These are phyloP conservation scores for Hemistola chrysoprasaria DNA, from an alignment of 2,888 invertebrate species.

Conservation along the genomic window DNA sequence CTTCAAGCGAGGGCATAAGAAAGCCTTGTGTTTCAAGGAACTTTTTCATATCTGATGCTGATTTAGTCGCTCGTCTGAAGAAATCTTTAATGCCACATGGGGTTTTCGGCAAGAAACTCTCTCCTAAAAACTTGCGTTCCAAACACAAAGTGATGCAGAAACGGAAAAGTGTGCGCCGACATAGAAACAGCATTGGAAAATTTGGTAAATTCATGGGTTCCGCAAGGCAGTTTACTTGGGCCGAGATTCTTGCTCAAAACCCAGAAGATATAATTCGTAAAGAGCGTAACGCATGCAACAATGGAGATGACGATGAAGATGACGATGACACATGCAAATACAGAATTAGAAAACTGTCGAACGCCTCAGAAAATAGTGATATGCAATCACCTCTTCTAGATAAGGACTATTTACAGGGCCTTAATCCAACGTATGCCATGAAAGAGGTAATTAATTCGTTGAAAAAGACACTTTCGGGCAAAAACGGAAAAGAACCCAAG, in stretches of 20 bases:
- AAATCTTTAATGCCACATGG: constrained; percentile 77
- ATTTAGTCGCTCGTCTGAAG: constrained; percentile 68
- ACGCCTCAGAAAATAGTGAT: constrained; percentile 60
- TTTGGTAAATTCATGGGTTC: constrained; percentile 79
- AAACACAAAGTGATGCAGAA: constrained; percentile 75
- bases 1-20: constrained; percentile 69
- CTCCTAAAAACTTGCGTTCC: constrained; percentile 85
- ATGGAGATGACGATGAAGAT: constrained; percentile 57
- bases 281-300: constrained; percentile 50
- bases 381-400: constrained; percentile 60
- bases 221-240: constrained; percentile 84
- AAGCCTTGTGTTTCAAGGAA: constrained; percentile 73
- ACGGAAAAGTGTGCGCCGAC: constrained; percentile 68
- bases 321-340: constrained; percentile 70
- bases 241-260: constrained; percentile 84
- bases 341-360: constrained; percentile 69
- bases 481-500: constrained; percentile 50
- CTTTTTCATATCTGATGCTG: constrained; percentile 74
- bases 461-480: constrained; percentile 75
- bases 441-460: constrained; percentile 84
- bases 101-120: constrained; percentile 74
- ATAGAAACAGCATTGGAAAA: constrained; percentile 72
- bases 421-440: constrained; percentile 88
- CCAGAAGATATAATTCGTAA: constrained; percentile 84
- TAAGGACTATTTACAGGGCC: constrained; percentile 69